Evolutionary conservation across 2,888 invertebrate genomes (phyloP).

Genomic region (Gastracanthus pulcherrimus): DNA sequence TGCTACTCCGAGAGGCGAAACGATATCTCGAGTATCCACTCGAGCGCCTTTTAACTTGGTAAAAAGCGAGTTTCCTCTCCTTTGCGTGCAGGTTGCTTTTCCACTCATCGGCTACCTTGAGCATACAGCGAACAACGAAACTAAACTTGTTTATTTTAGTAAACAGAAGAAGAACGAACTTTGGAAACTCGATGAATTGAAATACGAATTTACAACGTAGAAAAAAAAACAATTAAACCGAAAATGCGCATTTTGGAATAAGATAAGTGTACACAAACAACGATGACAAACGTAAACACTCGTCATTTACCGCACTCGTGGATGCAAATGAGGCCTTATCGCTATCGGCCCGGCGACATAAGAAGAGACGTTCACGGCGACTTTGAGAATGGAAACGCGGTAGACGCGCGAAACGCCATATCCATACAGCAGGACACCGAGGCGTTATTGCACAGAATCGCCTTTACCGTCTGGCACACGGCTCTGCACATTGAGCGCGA

Average conservation of each 20-base stretch:
- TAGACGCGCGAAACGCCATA: conserved; percentile 70
- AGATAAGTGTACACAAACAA: neutral
- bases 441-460: conserved; percentile 84
- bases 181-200: too few relatives aligned
- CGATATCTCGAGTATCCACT: conserved; percentile 8
- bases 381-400: conserved; percentile 57
- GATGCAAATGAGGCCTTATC: conserved; percentile 63
- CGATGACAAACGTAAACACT: conserved; percentile 70
- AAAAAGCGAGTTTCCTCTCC: conserved; percentile 8
- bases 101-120: too few relatives aligned
- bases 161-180: too few relatives aligned
- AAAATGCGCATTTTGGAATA: neutral
- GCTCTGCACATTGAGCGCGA: conserved; percentile 83
- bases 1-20: neutral
- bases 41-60: conserved; percentile 23
- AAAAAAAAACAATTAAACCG: neutral
- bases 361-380: conserved; percentile 67
- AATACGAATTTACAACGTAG: too few relatives aligned
- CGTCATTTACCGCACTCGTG: conserved; percentile 67
- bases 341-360: conserved; percentile 58
- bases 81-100: neutral
- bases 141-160: too few relatives aligned
- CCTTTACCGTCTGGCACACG: conserved; percentile 87
- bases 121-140: too few relatives aligned
- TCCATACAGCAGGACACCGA: conserved; percentile 79